phyloP scores from a whole-genome alignment of 2,113 vertebrate species.

The Cygnus atratus region DNA sequence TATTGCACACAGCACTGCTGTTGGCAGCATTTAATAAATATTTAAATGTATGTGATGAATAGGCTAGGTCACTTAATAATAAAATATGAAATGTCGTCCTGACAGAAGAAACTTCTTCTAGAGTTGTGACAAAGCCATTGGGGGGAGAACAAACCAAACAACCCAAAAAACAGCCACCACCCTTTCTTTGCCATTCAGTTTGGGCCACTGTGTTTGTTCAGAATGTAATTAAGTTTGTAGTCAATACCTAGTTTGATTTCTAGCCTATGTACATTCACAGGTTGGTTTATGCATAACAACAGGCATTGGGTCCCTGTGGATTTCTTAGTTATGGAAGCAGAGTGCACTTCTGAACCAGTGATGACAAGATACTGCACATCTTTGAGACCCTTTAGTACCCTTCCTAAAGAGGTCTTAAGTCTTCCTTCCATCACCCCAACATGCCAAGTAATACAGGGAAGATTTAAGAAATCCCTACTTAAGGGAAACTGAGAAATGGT shows the following conservation, averaged over 20 bases:
- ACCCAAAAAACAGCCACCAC: no score
- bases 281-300: accelerated
- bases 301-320: accelerated
- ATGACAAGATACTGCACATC: neutral
- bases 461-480: neutral
- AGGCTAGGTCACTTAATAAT: neutral
- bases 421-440: accelerated
- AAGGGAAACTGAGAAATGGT: neutral
- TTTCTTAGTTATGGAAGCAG: neutral
- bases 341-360: accelerated
- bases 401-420: neutral
- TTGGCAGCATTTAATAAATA: neutral
- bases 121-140: neutral
- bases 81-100: neutral
- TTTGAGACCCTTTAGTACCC: neutral
- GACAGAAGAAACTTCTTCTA: neutral
- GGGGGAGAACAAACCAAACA: neutral
- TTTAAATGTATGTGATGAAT: neutral
- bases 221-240: neutral
- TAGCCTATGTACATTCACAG: accelerated
- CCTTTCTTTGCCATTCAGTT: neutral
- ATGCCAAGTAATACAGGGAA: neutral
- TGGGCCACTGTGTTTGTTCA: neutral
- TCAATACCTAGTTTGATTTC: neutral
- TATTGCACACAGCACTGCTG: neutral